Base-by-base conservation (phyloP, 1,140 invertebrate species). In the Sycophila sp. region DNA sequence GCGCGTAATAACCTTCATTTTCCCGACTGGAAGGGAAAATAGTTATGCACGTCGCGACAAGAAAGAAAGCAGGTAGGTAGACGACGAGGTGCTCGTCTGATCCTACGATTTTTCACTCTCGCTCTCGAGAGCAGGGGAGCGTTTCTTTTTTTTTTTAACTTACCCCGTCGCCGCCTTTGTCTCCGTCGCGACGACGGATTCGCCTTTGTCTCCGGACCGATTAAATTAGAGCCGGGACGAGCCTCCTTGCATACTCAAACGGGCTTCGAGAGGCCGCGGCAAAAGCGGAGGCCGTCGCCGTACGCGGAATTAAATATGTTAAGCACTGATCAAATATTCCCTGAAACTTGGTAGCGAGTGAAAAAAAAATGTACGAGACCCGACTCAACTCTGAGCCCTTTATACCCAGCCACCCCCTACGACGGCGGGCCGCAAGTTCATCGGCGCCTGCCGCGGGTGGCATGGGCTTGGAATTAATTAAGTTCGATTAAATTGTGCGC, bases 41-140 rank as follows among this genome's bases (percentile, higher is more conserved):
- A 5, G 24, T 53, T 30, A 60, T 30, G 24, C 38, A 1, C 1
- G 19, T 42, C 26, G 49, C 24, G 2, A 30, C n/a, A n/a, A 28
- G 47, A 51, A 28, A 19, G 24, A 30, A 28, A 15, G 24, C 24
- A 13, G 24, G 26, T 10, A 51, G 6, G 19, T 17, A 51, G 17
- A 8, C 19, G 4, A 10, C 19, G 19, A 26, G 8, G 24, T 13
- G 49, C 2, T 24, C n/a, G n/a, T n/a, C n/a, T n/a, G n/a, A n/a
- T n/a, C 38, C 26, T 10, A 2, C 15, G 53, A 68, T 59, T 68
- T 59, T 64, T 73, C 59, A 69, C 55, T 73, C 36, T 69, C 51
- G 58, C 58, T 59, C 30, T 71, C 47, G 5, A 8, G 40, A n/a
- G n/a, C n/a, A n/a, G n/a, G n/a, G n/a, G n/a, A 30, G 19, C 36